Percentiles rank a stretch among this genome's conserved stretches.
Conservation (phyloP, 2,888 invertebrate genomes). For the Acheta domesticus region DNA sequence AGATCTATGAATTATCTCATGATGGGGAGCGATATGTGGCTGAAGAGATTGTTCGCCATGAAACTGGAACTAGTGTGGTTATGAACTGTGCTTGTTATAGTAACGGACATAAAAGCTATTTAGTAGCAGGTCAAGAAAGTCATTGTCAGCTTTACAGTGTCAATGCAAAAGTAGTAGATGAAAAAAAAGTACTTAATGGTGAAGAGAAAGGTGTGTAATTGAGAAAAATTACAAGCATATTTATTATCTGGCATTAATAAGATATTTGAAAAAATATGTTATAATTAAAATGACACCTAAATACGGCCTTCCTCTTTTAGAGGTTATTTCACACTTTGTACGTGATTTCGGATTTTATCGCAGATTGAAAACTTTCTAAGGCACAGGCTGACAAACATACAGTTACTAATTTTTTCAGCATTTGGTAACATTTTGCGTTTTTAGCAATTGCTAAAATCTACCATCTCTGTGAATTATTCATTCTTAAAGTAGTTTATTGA, state of each 20-base stretch:
- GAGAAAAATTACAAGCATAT: neutral
- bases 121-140: constrained; percentile 89
- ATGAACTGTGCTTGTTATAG: constrained; percentile 84
- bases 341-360: too few relatives aligned
- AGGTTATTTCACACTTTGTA: too few relatives aligned
- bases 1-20: constrained; percentile 87
- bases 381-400: too few relatives aligned
- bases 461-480: too few relatives aligned
- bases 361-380: too few relatives aligned
- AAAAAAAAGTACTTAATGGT: neutral
- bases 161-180: constrained; percentile 47
- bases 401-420: too few relatives aligned
- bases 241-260: neutral
- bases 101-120: constrained; percentile 68
- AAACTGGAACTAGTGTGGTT: constrained; percentile 83
- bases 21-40: constrained; percentile 79
- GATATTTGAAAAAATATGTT: neutral
- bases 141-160: constrained; percentile 83
- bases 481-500: too few relatives aligned
- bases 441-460: too few relatives aligned
- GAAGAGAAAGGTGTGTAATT: neutral
- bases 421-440: too few relatives aligned
- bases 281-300: too few relatives aligned
- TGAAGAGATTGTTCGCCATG: constrained; percentile 83
- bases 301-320: too few relatives aligned